phyloP scores from a whole-genome alignment of 2,113 vertebrate species.

The Ctenodactylus gundi region DNA sequence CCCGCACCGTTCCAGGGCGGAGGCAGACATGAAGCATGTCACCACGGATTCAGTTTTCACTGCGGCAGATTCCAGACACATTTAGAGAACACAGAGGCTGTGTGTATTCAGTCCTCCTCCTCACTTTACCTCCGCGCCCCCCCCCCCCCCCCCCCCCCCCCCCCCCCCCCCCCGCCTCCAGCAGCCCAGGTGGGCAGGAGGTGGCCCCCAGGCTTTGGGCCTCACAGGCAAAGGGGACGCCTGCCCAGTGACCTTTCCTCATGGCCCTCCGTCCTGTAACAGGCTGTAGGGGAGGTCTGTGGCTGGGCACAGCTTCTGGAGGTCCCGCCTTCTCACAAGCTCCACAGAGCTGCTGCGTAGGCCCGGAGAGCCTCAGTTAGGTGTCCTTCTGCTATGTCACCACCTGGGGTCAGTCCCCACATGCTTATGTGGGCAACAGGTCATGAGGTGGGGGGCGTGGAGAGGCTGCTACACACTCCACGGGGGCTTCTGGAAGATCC shows the following conservation, averaged over 20 bases:
- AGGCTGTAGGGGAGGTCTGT: not conserved
- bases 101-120: fast-evolving
- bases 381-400: not conserved
- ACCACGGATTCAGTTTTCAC: too few species aligned
- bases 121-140: too few species aligned
- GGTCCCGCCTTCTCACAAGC: too few species aligned
- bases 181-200: not conserved
- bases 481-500: not conserved
- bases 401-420: too few species aligned
- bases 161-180: too few species aligned
- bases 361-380: fast-evolving
- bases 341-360: fast-evolving
- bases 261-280: not conserved
- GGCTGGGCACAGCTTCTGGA: fast-evolving
- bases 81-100: fast-evolving
- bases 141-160: fast-evolving
- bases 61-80: fast-evolving
- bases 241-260: not conserved
- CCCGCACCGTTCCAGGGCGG: not conserved
- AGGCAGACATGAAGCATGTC: not conserved
- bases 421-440: fast-evolving
- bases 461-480: fast-evolving
- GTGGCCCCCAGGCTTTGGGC: not conserved
- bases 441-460: too few species aligned
- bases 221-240: not conserved